phyloP scores from a whole-genome alignment of 2,888 invertebrate genomes.

The Melanostoma mellinum region DNA sequence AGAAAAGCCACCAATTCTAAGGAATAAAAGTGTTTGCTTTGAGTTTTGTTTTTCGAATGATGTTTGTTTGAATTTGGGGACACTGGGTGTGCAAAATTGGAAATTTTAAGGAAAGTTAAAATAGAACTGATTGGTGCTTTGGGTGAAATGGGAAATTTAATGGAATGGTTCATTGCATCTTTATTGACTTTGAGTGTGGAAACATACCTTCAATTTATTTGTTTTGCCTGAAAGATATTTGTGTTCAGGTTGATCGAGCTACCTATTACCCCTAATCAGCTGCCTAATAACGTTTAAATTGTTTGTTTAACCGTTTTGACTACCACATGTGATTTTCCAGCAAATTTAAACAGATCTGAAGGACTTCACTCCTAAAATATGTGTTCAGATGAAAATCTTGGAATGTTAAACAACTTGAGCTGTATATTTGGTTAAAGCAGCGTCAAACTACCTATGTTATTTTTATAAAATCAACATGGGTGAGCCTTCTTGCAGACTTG shows the following conservation, averaged over 20 bases:
- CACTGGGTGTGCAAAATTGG: constrained; percentile 16
- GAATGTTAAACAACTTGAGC: constrained; percentile 18
- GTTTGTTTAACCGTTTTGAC: neutral
- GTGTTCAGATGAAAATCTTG: constrained; percentile 9
- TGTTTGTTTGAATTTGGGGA: constrained; percentile 19
- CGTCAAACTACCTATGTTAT: constrained; percentile 36
- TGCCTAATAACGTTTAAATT: no score
- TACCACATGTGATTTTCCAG: constrained; percentile 56
- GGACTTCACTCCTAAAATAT: constrained; percentile 2
- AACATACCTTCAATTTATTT: no score
- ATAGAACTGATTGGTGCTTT: neutral
- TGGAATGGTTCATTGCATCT: neutral
- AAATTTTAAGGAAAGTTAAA: constrained; percentile 3
- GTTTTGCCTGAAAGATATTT: no score
- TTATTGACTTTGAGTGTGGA: no score
- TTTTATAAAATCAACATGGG: constrained; percentile 44
- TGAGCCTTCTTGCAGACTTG: constrained; percentile 6
- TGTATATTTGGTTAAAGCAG: constrained; percentile 42
- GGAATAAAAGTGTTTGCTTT: constrained; percentile 36
- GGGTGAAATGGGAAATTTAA: constrained; percentile 6
- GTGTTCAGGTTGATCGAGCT: no score
- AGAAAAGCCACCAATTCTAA: constrained; percentile 22
- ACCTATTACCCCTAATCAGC: no score
- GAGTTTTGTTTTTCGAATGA: neutral
- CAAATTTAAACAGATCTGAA: constrained; percentile 36